These are phyloP conservation scores for Cardiocondyla obscurior DNA, from an alignment of 1,140 invertebrate genomes.

Conservation along the genomic window DNA sequence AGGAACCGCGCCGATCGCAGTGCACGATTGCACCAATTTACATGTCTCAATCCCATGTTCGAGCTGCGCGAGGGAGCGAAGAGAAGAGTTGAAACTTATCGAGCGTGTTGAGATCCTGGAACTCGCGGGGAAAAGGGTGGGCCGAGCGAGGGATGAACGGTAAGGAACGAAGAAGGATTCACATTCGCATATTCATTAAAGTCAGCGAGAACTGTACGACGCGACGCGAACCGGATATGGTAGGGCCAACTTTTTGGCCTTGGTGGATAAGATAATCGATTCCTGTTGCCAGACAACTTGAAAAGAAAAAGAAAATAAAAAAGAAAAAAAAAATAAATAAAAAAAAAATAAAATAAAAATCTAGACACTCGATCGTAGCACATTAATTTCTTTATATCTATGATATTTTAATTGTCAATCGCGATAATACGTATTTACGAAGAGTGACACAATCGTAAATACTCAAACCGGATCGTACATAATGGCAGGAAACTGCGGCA, in stretches of 20 bases:
- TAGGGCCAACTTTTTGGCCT: constrained; percentile 12
- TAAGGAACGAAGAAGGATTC: constrained; percentile 10
- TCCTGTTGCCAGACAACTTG: not conserved
- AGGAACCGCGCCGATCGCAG: constrained; percentile 75
- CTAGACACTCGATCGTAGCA: not conserved
- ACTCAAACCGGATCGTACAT: not conserved
- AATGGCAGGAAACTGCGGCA: not conserved
- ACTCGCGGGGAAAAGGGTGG: constrained; percentile 39
- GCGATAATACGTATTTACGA: not conserved
- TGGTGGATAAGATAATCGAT: constrained; percentile 63
- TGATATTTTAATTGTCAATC: not conserved
- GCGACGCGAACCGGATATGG: constrained; percentile 4
- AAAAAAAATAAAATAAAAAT: too few relatives aligned
- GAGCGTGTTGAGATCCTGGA: constrained; percentile 61
- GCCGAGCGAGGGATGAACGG: not conserved
- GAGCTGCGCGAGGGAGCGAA: constrained; percentile 22
- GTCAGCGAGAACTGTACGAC: constrained; percentile 26
- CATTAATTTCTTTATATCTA: not conserved
- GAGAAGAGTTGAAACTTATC: constrained; percentile 54
- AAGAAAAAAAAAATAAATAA: too few relatives aligned
- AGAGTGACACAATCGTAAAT: not conserved
- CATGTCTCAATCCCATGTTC: constrained; percentile 81
- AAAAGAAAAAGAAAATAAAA: too few relatives aligned
- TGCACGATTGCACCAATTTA: constrained; percentile 82
- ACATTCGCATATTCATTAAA: constrained; percentile 76